Evolutionary conservation across 2,888 invertebrate genomes (phyloP).

Genomic region (Erynnis tages): DNA sequence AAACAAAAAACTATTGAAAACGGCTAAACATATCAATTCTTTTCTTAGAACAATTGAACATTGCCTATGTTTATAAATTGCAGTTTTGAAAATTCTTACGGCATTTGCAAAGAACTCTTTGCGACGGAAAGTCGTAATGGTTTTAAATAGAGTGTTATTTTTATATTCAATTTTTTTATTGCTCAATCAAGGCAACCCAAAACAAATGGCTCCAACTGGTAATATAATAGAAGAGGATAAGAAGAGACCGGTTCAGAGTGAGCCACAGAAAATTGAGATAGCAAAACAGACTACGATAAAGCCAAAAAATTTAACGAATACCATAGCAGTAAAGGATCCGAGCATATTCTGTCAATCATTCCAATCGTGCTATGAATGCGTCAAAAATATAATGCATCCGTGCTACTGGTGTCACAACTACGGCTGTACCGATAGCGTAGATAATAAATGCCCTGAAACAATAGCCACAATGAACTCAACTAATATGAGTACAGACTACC

Average conservation of each 20-base stretch:
- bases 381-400: conserved; percentile 37
- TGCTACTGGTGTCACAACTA: conserved; percentile 54
- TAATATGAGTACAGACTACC: neutral
- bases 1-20: conserved; percentile 19
- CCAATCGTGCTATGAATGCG: conserved; percentile 44
- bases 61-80: conserved; percentile 5
- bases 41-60: conserved; percentile 10
- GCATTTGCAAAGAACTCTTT: conserved; percentile 1
- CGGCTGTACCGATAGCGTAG: conserved; percentile 44
- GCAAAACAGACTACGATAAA: neutral
- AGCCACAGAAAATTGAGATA: neutral
- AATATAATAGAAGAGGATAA: conserved; percentile 1
- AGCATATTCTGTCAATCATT: conserved; percentile 41
- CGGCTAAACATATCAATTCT: conserved; percentile 14
- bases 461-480: conserved; percentile 26
- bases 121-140: neutral
- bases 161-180: neutral
- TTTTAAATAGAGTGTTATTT: neutral
- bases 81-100: neutral
- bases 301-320: neutral
- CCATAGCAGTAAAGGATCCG: neutral
- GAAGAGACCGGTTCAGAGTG: neutral
- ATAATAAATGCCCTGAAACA: conserved; percentile 38
- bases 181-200: neutral
- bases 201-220: neutral